Evolutionary conservation across 2,797 vertebrate genomes (phyloP).

Genomic region (Scyliorhinus canicula): DNA sequence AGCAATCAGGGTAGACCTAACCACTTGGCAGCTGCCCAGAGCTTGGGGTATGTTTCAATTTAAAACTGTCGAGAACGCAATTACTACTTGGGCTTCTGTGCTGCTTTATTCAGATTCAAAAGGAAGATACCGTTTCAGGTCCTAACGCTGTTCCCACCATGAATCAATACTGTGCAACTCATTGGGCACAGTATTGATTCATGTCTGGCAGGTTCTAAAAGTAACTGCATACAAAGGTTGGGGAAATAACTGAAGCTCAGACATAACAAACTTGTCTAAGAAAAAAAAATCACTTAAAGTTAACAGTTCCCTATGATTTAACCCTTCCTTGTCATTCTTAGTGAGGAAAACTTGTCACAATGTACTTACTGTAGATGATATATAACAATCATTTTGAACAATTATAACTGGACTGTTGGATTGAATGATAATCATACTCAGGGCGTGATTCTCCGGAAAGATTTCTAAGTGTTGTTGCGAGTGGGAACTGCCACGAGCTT

Average conservation of each 20-base stretch:
- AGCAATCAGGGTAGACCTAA: slow-evolving; percentile 39
- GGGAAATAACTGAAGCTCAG: background rate
- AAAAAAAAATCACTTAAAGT: background rate
- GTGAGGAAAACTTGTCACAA: background rate
- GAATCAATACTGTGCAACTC: slow-evolving; percentile 20
- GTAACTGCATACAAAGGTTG: background rate
- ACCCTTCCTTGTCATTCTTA: background rate
- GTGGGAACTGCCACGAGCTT: no score
- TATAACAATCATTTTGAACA: background rate
- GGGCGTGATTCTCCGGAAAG: no score
- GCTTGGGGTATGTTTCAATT: slow-evolving; percentile 37
- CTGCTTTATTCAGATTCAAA: slow-evolving; percentile 32
- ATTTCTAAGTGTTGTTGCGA: no score
- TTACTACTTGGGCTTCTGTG: slow-evolving; percentile 18
- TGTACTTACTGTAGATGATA: background rate
- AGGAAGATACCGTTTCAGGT: slow-evolving; percentile 28
- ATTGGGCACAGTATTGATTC: slow-evolving; percentile 32
- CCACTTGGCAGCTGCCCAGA: slow-evolving; percentile 40
- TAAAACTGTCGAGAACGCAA: slow-evolving; percentile 13
- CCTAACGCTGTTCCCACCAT: slow-evolving; percentile 17
- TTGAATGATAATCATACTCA: background rate
- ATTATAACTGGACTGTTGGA: background rate
- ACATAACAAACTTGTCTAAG: background rate
- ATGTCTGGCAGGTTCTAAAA: slow-evolving; percentile 21
- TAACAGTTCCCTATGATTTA: background rate